Evolutionary conservation across 2,888 invertebrate genomes (phyloP).

Genomic region (Callyntrura guangdongensis): DNA sequence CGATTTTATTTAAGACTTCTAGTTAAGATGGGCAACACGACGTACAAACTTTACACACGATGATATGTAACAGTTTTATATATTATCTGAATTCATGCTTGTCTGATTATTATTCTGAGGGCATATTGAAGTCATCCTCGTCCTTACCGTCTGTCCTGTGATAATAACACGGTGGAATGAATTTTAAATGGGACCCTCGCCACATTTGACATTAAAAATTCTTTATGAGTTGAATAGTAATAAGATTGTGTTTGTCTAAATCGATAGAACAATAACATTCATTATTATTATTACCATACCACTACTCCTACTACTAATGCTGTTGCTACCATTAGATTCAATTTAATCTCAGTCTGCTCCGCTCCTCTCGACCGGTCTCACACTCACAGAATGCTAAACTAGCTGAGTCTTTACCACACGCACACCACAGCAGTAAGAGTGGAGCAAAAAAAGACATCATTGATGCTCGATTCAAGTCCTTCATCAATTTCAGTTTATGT

Average conservation of each 20-base stretch:
- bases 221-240: constrained; percentile 4
- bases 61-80: neutral
- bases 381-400: too few relatives aligned
- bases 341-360: constrained; percentile 5
- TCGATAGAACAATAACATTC: neutral
- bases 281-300: neutral
- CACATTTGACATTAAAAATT: neutral
- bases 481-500: too few relatives aligned
- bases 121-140: constrained; percentile 26
- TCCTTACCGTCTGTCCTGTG: constrained; percentile 11
- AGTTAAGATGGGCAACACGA: neutral
- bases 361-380: neutral
- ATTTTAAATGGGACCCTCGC: constrained; percentile 55
- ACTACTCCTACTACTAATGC: too few relatives aligned
- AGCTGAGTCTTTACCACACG: too few relatives aligned
- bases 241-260: neutral
- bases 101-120: constrained; percentile 47
- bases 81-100: neutral
- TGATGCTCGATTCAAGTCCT: too few relatives aligned
- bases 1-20: neutral
- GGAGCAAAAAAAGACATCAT: too few relatives aligned
- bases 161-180: constrained; percentile 34
- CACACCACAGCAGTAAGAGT: too few relatives aligned
- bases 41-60: neutral
- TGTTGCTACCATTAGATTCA: neutral